A percentile compares a stretch with the other conserved stretches of the same genome.
Conservation (phyloP, 2,797 vertebrate genomes). For the Anguilla marmorata region DNA sequence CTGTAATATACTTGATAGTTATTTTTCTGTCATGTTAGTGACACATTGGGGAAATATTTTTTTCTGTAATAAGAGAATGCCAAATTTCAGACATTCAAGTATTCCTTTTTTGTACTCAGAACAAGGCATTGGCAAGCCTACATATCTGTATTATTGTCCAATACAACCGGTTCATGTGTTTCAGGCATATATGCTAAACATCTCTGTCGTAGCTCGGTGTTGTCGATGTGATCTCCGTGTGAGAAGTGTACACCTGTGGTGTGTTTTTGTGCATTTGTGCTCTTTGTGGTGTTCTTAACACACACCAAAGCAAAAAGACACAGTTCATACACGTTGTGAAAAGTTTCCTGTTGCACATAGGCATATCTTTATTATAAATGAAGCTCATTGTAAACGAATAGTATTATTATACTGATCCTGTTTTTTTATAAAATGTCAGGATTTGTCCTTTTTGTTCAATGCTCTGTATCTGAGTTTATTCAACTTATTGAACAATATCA, state of each 20-base stretch:
- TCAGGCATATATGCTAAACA: neutral
- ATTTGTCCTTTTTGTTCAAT: neutral
- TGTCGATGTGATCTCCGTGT: neutral
- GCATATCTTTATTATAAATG: neutral
- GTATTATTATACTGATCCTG: neutral
- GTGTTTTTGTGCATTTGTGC: neutral
- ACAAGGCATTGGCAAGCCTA: neutral
- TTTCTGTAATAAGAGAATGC: neutral
- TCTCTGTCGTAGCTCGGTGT: neutral
- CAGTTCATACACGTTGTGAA: too few relatives aligned
- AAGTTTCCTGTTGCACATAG: neutral
- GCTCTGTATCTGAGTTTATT: neutral
- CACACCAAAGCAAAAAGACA: neutral
- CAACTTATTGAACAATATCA: neutral
- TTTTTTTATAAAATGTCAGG: neutral
- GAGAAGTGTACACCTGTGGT: neutral
- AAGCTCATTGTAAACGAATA: neutral
- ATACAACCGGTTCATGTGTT: neutral
- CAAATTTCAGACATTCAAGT: neutral
- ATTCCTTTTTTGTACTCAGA: neutral
- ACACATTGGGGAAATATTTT: neutral
- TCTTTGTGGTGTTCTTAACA: neutral
- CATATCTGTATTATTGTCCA: neutral
- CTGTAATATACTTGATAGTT: too few relatives aligned
- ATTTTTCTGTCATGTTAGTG: neutral